A percentile compares a stretch with the other conserved stretches of the same genome.
These are phyloP conservation scores for Blastobasis lacticolella DNA, from an alignment of 2,888 invertebrate genomes.

Conservation along the genomic window DNA sequence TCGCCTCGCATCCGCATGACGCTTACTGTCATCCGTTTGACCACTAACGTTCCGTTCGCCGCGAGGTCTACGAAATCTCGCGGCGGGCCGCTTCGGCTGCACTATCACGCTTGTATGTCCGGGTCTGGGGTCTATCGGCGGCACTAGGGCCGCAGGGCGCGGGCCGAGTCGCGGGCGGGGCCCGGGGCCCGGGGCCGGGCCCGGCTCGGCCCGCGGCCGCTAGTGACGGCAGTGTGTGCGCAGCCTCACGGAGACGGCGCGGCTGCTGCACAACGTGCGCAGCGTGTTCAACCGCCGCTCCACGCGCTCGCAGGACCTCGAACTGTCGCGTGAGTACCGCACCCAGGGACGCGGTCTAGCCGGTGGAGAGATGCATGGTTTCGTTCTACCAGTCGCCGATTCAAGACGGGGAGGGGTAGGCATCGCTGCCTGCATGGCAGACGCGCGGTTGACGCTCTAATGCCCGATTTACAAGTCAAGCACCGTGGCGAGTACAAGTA, in stretches of 20 bases:
- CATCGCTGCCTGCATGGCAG: neutral
- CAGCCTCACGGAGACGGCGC: slow-evolving; percentile 98
- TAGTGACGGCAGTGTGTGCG: slow-evolving; percentile 8
- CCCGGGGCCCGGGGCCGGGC: no score
- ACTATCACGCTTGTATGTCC: slow-evolving; percentile 12
- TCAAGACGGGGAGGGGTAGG: neutral
- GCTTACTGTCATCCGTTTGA: slow-evolving; percentile 14
- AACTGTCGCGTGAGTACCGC: slow-evolving; percentile 91
- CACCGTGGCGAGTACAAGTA: no score
- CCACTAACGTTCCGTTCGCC: neutral
- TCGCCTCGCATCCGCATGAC: slow-evolving; percentile 16
- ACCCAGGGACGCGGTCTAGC: no score
- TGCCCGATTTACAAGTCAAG: no score
- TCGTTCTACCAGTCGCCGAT: neutral
- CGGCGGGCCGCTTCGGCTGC: neutral
- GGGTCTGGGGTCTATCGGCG: neutral
- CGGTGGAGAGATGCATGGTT: neutral
- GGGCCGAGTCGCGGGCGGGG: no score
- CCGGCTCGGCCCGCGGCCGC: no score
- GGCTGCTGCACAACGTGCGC: slow-evolving; percentile 94
- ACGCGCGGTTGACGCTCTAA: no score
- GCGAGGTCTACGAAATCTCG: neutral
- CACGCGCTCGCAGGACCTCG: slow-evolving; percentile 89
- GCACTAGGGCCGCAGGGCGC: neutral
- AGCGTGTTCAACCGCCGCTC: slow-evolving; percentile 91